Evolutionary conservation across 2,888 invertebrate species (phyloP).

Genomic region (Monopis laevigella): DNA sequence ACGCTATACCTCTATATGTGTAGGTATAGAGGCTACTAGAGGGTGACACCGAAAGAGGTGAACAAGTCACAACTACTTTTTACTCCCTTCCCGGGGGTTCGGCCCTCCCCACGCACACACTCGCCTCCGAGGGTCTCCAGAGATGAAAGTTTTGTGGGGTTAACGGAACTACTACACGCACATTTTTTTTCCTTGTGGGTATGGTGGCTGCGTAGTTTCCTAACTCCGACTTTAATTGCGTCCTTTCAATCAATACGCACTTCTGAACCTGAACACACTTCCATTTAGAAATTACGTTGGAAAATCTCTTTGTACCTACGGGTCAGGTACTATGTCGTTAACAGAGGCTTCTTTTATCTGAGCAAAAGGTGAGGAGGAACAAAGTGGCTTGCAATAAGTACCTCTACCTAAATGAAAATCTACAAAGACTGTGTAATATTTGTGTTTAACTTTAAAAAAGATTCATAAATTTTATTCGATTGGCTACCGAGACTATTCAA

Average conservation of each 20-base stretch:
- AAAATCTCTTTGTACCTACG: no score
- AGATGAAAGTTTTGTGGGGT: constrained; percentile 66
- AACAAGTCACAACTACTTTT: constrained; percentile 64
- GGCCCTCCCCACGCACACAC: constrained; percentile 26
- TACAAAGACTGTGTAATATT: no score
- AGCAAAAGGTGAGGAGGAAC: no score
- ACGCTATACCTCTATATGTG: no score
- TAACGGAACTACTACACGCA: constrained; percentile 49
- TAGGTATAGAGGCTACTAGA: constrained; percentile 41
- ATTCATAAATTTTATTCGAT: no score
- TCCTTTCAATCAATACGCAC: constrained; percentile 64
- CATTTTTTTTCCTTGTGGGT: not conserved
- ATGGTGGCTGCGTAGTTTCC: constrained; percentile 34
- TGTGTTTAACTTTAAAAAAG: no score
- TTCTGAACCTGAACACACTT: constrained; percentile 25
- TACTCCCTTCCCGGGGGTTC: constrained; percentile 57
- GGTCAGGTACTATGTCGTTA: no score
- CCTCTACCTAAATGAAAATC: no score
- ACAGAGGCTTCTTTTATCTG: no score
- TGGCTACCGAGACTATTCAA: no score
- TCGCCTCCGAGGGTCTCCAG: constrained; percentile 41
- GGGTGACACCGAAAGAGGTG: constrained; percentile 67
- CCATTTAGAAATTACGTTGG: constrained; percentile 13
- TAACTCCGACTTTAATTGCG: constrained; percentile 67
- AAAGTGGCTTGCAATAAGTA: no score